Conservation (phyloP, 1,140 invertebrate species). For the Vanessa tameamea region DNA sequence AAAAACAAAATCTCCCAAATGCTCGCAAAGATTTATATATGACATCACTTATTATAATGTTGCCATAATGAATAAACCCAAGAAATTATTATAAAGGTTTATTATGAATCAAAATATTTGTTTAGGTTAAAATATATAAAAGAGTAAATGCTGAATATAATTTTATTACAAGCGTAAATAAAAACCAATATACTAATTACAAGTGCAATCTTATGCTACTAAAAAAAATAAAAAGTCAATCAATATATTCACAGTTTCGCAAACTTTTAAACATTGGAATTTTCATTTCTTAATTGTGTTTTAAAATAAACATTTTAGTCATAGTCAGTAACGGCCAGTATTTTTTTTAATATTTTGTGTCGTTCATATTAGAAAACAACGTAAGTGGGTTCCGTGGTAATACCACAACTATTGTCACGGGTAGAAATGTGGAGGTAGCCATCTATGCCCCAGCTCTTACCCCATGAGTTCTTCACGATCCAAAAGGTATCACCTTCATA, state of each 20-base stretch:
- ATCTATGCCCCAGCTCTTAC: constrained; percentile 85
- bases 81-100: too few relatives aligned
- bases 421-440: constrained; percentile 92
- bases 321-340: neutral
- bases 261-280: too few relatives aligned
- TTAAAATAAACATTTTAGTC: too few relatives aligned
- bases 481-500: constrained; percentile 84
- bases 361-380: constrained; percentile 51
- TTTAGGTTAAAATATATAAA: neutral
- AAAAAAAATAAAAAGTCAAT: neutral
- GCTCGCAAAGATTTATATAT: too few relatives aligned
- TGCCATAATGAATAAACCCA: too few relatives aligned
- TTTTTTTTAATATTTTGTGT: neutral
- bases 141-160: neutral
- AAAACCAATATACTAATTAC: constrained; percentile 18
- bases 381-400: constrained; percentile 81
- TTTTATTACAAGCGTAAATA: constrained; percentile 37
- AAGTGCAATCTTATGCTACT: constrained; percentile 41
- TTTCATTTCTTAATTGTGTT: too few relatives aligned
- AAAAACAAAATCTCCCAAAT: too few relatives aligned
- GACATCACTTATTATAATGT: too few relatives aligned
- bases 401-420: constrained; percentile 88
- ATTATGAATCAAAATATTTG: too few relatives aligned
- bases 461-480: constrained; percentile 91
- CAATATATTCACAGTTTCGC: neutral